Evolutionary conservation across 64 coral and sea anemone genomes (phyloP), one percentile per base, ranked within the genome.

Genomic region (Stichodactyla helianthus): DNA sequence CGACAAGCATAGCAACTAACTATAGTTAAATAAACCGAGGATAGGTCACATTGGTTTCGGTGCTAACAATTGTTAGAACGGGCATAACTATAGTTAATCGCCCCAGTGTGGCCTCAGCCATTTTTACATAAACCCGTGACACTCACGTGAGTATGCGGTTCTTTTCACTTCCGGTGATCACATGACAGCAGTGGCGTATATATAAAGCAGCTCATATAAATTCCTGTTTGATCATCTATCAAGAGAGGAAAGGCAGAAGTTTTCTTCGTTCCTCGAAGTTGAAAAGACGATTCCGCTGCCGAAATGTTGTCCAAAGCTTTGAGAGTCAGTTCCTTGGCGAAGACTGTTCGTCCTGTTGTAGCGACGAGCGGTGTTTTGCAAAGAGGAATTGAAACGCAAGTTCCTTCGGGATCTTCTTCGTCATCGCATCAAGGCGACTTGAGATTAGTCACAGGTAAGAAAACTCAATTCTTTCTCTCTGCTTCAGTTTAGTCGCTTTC

Each of bases 91-190:
- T n/a, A n/a, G n/a, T n/a, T n/a, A n/a, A n/a, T n/a, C n/a, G n/a
- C n/a, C n/a, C n/a, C n/a, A n/a, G n/a, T n/a, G n/a, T n/a, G n/a
- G n/a, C n/a, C n/a, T n/a, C n/a, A n/a, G 23, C 2, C 67, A 71
- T 3, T 74, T 74, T 27, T 11, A 11, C 12, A 20, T 27, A 7
- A 81, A 81, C 78, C 52, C 35, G 78, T 81, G 78, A 81, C 78
- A 50, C 11, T 18, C 77, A 52, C 50, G 51, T 81, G 50, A 20
- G 12, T 52, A 81, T 81, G 78, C 16, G 10, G 1, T 5, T 68
- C n/a, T 20, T 68, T 20, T 22, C 78, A 81, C 50, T 54, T 81
- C 78, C 78, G 78, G 78, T 81, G 78, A 81, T 81, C 78, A 81
- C 78, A 81, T 81, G 78, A 81, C 78, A 54, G 6, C 78, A 20